Percentiles rank a stretch among this genome's conserved stretches.
Conservation (phyloP, 2,888 invertebrate genomes). For the Erebia aethiops region DNA sequence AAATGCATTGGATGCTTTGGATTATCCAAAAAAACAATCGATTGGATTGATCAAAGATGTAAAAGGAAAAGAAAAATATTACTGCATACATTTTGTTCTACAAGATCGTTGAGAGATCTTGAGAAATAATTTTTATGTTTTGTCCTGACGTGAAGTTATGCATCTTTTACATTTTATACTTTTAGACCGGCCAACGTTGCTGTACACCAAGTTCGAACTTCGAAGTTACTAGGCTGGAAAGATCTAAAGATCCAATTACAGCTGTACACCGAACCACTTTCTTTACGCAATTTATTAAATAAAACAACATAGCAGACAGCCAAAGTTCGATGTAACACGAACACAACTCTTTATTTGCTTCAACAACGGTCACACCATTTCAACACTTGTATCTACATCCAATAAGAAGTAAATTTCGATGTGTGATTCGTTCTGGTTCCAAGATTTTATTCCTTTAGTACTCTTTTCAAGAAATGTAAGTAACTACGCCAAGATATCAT, state of each 20-base stretch:
- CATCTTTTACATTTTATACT: too few species aligned
- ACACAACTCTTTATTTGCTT: conserved; percentile 12
- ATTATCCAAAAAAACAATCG: too few species aligned
- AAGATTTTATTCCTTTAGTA: conserved; percentile 35
- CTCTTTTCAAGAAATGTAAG: conserved; percentile 14
- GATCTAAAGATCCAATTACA: conserved; percentile 21
- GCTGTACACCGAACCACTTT: conserved; percentile 6
- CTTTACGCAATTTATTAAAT: conserved; percentile 23
- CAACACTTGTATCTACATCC: neutral
- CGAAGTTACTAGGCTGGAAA: conserved; percentile 16
- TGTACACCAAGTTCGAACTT: conserved; percentile 9
- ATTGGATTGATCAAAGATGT: too few species aligned
- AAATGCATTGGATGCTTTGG: too few species aligned
- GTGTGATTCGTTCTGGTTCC: neutral
- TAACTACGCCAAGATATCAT: conserved; percentile 42
- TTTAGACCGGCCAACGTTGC: neutral
- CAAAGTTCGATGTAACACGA: conserved; percentile 4
- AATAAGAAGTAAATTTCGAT: conserved; percentile 8
- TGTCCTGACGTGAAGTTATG: too few species aligned
- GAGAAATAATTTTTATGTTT: too few species aligned
- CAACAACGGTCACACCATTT: neutral
- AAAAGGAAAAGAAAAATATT: too few species aligned
- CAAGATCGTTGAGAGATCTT: too few species aligned
- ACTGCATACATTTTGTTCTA: too few species aligned
- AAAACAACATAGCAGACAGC: conserved; percentile 12